Evolutionary conservation across 2,888 invertebrate genomes (phyloP), one percentile per base, ranked within the genome.

Genomic region (Hoplodrina ambigua): DNA sequence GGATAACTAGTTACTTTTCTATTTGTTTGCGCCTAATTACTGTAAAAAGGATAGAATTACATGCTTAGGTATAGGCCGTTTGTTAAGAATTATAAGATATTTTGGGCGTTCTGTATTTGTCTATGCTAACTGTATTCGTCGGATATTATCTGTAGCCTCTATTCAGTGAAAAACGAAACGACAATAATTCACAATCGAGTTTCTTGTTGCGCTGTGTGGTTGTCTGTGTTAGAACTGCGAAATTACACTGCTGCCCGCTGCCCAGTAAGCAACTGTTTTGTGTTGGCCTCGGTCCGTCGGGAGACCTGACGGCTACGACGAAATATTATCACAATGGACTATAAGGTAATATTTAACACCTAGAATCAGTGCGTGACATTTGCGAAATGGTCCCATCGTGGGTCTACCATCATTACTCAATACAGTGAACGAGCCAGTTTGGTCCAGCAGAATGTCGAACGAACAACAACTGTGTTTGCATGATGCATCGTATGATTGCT

Each of bases 401-500:
- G 75, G 74, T 68, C 78, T 86, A 50, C 55, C 41, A 85, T 81
- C 77, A 78, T 84, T 89, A 86, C 83, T 85, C 75, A 82, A 81
- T 75, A 83, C 81, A 75, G 83, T 86, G 84, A 86, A 81, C 50
- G 77, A 75, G 60, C 62, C 15, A 78, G 69, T 80, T 76, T 75
- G 59, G 65, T 65, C 61, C 62, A 75, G 76, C 88, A 93, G 80
- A 82, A 93, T 94, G 93, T 85, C 89, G 86, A 72, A 86, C 57
- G 84, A 88, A 44, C 86, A 50, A 6, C 79, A 72, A 89, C 89
- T 80, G 72, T 91, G 73, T 88, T 91, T 84, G 69, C 56, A 54
- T 60, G 81, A 81, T 54, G 84, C 87, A 33, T 75, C 92, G 60
- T 89, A 90, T 82, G 92, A 94, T 69, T 92, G 88, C 80, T 89